A percentile compares a stretch with the other conserved stretches of the same genome.
Conservation (phyloP, 2,113 vertebrate species). For the Scalopus aquaticus region DNA sequence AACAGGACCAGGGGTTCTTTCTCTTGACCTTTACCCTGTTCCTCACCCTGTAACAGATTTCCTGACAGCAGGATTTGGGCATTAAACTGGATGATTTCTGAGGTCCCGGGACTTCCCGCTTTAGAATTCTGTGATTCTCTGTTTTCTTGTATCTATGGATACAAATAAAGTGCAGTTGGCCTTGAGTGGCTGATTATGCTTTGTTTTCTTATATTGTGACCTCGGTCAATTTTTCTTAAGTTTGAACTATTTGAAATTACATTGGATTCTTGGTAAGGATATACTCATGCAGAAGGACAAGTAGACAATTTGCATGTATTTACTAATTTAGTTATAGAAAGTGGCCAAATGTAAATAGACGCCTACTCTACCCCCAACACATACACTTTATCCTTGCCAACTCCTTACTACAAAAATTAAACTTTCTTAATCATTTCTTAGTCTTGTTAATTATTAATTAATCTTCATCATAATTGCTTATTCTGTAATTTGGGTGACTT, state of each 20-base stretch:
- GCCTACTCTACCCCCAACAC: neutral
- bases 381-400: neutral
- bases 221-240: constrained; percentile 56
- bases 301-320: constrained; percentile 28
- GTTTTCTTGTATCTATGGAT: constrained; percentile 73
- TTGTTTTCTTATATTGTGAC: constrained; percentile 66
- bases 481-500: neutral
- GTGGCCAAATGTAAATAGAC: constrained; percentile 30
- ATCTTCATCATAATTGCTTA: constrained; percentile 32
- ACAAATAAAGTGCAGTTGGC: constrained; percentile 58
- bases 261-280: constrained; percentile 58
- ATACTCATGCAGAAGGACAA: constrained; percentile 18
- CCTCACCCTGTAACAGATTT: neutral
- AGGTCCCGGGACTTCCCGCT: constrained; percentile 47
- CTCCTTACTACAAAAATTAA: neutral
- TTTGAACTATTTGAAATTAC: constrained; percentile 49
- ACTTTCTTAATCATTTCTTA: neutral
- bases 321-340: constrained; percentile 55
- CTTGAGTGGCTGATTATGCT: constrained; percentile 41
- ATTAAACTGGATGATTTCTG: constrained; percentile 46
- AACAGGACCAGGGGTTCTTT: constrained; percentile 39
- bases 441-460: neutral
- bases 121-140: constrained; percentile 60
- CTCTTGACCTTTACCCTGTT: constrained; percentile 33
- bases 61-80: neutral